These are phyloP conservation scores for human DNA, from an alignment of 2,113 vertebrate species.

Conservation along the genomic window GRCh38 chr7:79514001-79514500, in stretches of 20 bases:
- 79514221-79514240: background rate
- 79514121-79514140: background rate
- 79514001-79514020: background rate
- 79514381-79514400: background rate
- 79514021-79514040: background rate
- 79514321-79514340: background rate
- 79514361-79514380: background rate
- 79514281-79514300: background rate
- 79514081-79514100: background rate
- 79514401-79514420: conserved; percentile 19
- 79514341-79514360: background rate
- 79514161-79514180: background rate
- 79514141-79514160: background rate
- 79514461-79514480: background rate
- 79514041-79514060: background rate
- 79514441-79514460: conserved; percentile 11
- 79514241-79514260: background rate
- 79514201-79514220: background rate
- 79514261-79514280: background rate
- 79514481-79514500: background rate
- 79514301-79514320: background rate
- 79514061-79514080: background rate
- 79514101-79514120: background rate
- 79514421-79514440: conserved; percentile 55
- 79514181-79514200: background rate